These are phyloP conservation scores for Diachrysia chrysitis DNA, from an alignment of 2,888 invertebrate genomes.

Conservation along the genomic window DNA sequence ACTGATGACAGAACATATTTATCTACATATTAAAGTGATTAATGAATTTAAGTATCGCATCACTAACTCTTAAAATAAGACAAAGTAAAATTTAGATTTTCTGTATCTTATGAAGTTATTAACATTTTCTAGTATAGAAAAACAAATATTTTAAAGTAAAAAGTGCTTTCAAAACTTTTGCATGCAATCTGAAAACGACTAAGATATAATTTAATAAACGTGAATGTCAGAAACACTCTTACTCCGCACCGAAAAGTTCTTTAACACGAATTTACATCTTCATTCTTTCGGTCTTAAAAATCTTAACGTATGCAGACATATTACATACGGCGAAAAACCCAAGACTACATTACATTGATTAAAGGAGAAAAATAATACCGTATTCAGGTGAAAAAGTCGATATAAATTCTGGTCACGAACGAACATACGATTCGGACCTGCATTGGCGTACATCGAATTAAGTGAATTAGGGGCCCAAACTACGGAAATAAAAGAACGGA, in stretches of 20 bases:
- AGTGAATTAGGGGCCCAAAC: slow-evolving; percentile 60
- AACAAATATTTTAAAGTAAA: background rate
- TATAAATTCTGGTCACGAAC: slow-evolving; percentile 55
- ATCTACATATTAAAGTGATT: no score
- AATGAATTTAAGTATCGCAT: no score
- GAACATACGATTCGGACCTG: slow-evolving; percentile 56
- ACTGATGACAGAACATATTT: no score
- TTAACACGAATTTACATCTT: slow-evolving; percentile 8
- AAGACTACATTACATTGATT: slow-evolving; percentile 58
- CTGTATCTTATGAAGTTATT: no score
- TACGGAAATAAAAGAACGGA: slow-evolving; percentile 55
- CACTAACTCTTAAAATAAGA: no score
- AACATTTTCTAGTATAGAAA: slow-evolving; percentile 1
- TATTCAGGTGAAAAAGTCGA: slow-evolving; percentile 55
- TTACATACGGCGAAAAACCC: slow-evolving; percentile 26
- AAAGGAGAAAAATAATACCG: slow-evolving; percentile 58
- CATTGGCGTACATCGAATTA: slow-evolving; percentile 66
- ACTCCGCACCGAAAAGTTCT: background rate
- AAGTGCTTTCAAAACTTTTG: background rate
- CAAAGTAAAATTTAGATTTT: no score
- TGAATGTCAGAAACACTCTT: background rate
- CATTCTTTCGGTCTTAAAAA: slow-evolving; percentile 29
- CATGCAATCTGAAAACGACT: background rate
- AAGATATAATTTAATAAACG: slow-evolving; percentile 5
- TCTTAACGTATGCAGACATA: slow-evolving; percentile 29